A percentile compares a stretch with the other conserved stretches of the same genome.
These are phyloP conservation scores for Scelioninae gen. 1 DNA, from an alignment of 2,888 invertebrate species.

Conservation along the genomic window DNA sequence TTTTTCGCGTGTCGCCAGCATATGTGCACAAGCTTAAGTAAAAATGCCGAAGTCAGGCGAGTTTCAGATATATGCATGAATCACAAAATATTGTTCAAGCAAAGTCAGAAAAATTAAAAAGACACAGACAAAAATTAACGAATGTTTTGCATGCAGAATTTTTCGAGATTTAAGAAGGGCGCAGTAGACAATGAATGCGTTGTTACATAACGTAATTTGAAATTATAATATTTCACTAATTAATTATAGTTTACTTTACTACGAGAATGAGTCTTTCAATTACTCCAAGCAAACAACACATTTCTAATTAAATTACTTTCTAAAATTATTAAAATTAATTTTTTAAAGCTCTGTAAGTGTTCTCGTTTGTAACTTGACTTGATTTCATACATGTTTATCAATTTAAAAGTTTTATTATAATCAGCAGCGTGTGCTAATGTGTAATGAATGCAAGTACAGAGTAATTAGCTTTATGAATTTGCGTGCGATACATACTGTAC, in stretches of 20 bases:
- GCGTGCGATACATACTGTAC: conserved; percentile 21
- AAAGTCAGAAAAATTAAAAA: not conserved
- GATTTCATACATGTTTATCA: conserved; percentile 12
- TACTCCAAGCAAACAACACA: not conserved
- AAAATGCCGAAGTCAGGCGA: conserved; percentile 16
- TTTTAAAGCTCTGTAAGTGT: not conserved
- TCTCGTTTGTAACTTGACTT: not conserved
- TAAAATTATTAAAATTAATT: not conserved
- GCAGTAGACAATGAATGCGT: not conserved
- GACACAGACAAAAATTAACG: not conserved
- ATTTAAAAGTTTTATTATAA: conserved; percentile 17
- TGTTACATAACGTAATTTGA: not conserved
- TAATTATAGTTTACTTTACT: too few relatives aligned
- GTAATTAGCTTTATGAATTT: conserved; percentile 27
- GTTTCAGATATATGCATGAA: not conserved
- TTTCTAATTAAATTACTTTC: not conserved
- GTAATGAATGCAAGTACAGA: conserved; percentile 12
- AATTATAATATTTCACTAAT: not conserved
- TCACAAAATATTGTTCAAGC: conserved; percentile 12
- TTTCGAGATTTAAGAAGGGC: not conserved
- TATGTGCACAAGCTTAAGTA: conserved; percentile 56
- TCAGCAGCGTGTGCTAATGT: conserved; percentile 3
- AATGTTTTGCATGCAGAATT: not conserved
- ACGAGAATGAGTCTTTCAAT: not conserved
- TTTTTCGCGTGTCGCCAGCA: conserved; percentile 70